Evolutionary conservation across 2,888 invertebrate species (phyloP), one percentile per base, ranked within the genome.

Genomic region (Teinopalpus imperialis): DNA sequence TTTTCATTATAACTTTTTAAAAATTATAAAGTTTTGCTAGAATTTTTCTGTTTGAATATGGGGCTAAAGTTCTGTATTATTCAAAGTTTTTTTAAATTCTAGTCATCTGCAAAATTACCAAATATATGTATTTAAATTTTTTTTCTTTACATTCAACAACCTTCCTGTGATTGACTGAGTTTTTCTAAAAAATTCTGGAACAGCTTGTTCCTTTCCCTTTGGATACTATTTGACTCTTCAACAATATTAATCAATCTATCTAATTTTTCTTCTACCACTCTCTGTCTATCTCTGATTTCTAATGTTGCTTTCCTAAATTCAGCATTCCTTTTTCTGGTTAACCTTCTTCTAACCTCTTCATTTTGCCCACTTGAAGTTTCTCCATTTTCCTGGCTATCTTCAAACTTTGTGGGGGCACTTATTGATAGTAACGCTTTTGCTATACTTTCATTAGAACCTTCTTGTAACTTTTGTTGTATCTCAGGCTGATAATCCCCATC

Each of bases 181-280:
- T 69, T 78, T 43, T 76, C 77, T 23, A 88, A 60, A 58, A 85
- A 88, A 45, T 81, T 74, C 56, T 85, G 73, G 61, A 88, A 88
- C 6, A 88, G 49, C 45, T 63, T 70, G 55, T 88, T 88, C 48
- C 88, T 64, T 53, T 88, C 86, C 45, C 69, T 70, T 53, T 88
- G 88, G 57, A 88, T 88, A 48, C 54, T 75, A 56, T 88, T 88
- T 20, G 88, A 88, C 61, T 87, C 86, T 63, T 86, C 80, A 27
- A 88, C 86, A 51, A 86, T 81, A 69, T 69, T 78, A 43, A 88
- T 81, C 56, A 88, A 50, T 47, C 74, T 81, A 72, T 88, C 86
- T 66, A 88, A 59, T 50, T 88, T 88, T 23, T 80, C 77, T 57
- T 88, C 88, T 0, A 88, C 81, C n/a, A 69, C 61, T 45, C 66